These are phyloP conservation scores for Nannoperca obscura DNA, from an alignment of 2,797 vertebrate genomes.

Conservation along the genomic window DNA sequence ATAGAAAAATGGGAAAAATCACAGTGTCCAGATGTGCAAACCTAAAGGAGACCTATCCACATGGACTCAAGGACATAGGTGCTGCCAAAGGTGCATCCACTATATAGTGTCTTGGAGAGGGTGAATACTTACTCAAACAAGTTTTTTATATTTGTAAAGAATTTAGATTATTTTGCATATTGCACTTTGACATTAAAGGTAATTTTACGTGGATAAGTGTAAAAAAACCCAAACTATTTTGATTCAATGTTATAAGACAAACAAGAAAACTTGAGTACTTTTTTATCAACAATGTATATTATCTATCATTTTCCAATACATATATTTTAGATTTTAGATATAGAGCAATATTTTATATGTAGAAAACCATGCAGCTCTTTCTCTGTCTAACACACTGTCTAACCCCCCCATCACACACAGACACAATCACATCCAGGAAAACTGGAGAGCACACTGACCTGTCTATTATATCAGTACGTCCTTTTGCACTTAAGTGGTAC, in stretches of 20 bases:
- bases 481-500: constrained; percentile 25
- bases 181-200: too few relatives aligned
- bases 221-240: background rate
- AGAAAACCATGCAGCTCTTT: background rate
- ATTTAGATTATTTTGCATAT: background rate
- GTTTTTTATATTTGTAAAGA: background rate
- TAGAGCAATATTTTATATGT: background rate
- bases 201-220: background rate
- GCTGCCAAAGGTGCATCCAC: background rate
- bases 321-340: background rate
- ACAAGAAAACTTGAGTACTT: background rate
- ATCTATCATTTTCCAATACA: background rate
- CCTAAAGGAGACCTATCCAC: background rate
- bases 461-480: constrained; percentile 7
- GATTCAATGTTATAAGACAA: background rate
- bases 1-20: background rate
- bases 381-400: background rate
- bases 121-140: background rate
- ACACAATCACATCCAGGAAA: background rate
- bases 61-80: background rate
- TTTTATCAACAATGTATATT: background rate
- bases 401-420: background rate
- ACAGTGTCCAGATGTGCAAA: background rate
- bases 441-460: constrained; percentile 39
- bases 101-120: background rate